These are phyloP conservation scores for Gryon sp. DNA, from an alignment of 1,140 invertebrate species.

Conservation along the genomic window DNA sequence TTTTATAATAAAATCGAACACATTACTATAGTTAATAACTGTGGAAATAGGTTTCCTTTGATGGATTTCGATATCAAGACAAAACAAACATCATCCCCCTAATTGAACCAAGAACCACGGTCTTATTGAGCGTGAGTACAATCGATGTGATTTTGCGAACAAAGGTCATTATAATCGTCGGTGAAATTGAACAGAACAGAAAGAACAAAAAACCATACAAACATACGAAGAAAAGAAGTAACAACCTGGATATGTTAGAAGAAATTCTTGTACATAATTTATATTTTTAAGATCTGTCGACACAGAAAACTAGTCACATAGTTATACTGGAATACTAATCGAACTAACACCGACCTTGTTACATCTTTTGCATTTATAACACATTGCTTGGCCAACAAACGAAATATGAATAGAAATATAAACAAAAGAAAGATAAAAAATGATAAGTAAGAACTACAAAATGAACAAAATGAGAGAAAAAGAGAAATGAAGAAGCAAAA, in stretches of 20 bases:
- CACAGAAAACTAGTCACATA: conserved; percentile 79
- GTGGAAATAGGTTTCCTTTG: conserved; percentile 23
- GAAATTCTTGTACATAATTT: conserved; percentile 79
- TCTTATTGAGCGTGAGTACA: conserved; percentile 63
- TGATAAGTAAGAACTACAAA: no score
- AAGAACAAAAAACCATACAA: no score
- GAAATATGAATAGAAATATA: conserved; percentile 29
- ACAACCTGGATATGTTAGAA: conserved; percentile 70
- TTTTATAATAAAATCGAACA: neutral
- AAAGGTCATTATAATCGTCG: conserved; percentile 74
- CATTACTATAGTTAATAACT: conserved; percentile 16
- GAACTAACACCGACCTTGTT: conserved; percentile 77
- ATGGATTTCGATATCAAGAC: conserved; percentile 21
- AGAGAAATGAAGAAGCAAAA: conserved; percentile 28
- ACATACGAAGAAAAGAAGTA: no score
- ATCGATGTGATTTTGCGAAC: conserved; percentile 75
- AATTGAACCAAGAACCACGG: conserved; percentile 41
- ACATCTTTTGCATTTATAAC: conserved; percentile 78
- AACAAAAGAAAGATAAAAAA: conserved; percentile 26
- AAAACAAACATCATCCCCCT: conserved; percentile 41
- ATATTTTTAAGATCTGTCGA: conserved; percentile 80
- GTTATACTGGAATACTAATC: conserved; percentile 78
- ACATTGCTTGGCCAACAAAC: conserved; percentile 73
- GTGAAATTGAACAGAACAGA: conserved; percentile 61
- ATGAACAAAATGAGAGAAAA: no score